Percentiles rank a stretch among this genome's conserved stretches.
These are phyloP conservation scores for Diaphora mendica DNA, from an alignment of 2,888 invertebrate genomes.

Conservation along the genomic window DNA sequence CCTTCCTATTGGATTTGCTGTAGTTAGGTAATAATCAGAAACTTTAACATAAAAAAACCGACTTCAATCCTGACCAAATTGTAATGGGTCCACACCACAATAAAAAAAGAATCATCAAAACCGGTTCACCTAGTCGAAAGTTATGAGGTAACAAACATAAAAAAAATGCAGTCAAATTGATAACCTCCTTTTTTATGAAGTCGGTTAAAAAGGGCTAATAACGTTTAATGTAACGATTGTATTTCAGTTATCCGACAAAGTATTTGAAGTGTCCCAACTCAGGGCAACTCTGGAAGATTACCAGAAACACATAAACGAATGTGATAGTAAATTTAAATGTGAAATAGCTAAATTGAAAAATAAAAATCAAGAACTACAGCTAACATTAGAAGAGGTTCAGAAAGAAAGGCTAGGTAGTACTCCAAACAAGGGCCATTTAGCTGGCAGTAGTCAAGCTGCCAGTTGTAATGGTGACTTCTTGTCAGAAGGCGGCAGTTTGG, in stretches of 20 bases:
- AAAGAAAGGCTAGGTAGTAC: slow-evolving; percentile 77
- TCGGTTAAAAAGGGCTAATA: too few species aligned
- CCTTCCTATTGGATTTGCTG: too few species aligned
- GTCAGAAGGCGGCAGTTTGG: slow-evolving; percentile 88
- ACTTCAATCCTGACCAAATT: too few species aligned
- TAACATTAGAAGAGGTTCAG: slow-evolving; percentile 74
- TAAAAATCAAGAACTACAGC: slow-evolving; percentile 83
- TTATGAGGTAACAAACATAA: too few species aligned
- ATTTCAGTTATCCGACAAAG: slow-evolving; percentile 91
- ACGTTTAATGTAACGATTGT: too few species aligned
- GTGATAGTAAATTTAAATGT: slow-evolving; percentile 87
- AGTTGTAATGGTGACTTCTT: slow-evolving; percentile 83
- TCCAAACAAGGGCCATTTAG: slow-evolving; percentile 67
- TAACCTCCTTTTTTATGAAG: too few species aligned
- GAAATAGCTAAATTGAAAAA: slow-evolving; percentile 87
- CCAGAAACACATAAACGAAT: slow-evolving; percentile 88
- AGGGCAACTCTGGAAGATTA: slow-evolving; percentile 89
- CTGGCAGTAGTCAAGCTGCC: slow-evolving; percentile 78
- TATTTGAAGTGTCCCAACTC: slow-evolving; percentile 89
- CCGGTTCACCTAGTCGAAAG: too few species aligned
- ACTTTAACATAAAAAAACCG: too few species aligned
- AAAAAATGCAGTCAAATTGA: too few species aligned
- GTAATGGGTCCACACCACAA: too few species aligned
- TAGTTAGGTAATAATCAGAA: too few species aligned
- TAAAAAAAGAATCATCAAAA: too few species aligned